Base-by-base conservation (phyloP, 2,113 vertebrate species). In the Gallinago jamesoni region DNA sequence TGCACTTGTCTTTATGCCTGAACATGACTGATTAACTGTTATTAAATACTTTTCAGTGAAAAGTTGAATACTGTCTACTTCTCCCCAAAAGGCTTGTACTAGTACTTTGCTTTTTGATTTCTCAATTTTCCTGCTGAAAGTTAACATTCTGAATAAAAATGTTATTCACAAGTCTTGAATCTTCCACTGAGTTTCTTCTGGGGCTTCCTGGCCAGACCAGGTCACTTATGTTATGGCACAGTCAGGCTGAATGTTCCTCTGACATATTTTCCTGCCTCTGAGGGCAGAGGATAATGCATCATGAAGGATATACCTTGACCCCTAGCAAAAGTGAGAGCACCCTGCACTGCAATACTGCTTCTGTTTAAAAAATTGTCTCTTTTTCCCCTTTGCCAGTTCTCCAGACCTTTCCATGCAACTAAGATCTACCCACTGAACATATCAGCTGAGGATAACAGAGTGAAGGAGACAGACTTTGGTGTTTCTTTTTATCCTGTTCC, bases 291-390 rank as follows among this genome's bases (percentile, higher is more conserved):
- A 16, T n/a, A 43, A 63, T 24, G 12, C 14, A 52, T 41, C 0
- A 0, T 30, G 37, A 90, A 9, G 4, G 22, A 8, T 17, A 56
- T 18, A 43, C 11, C 11, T 53, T 14, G 48, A 64, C 10, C 0
- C 1, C n/a, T 24, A 68, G 21, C 6, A 9, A 37, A 43, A 79
- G 17, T 33, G 25, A 72, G 39, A 76, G 23, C 18, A 52, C 4
- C 8, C 64, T 20, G 27, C n/a, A 59, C 55, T 69, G 60, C 31
- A n/a, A 43, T n/a, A 39, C 14, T 64, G 48, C 39, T 60, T 60
- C 45, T 78, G 24, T 75, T 90, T 27, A 24, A 39, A 59, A 82
- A 39, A 10, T 20, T 67, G 15, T 16, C 5, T 6, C 50, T 27
- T 79, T 75, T 63, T 2, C 13, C 14, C 1, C 0, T 64, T 91